phyloP scores from a whole-genome alignment of 2,113 vertebrate genomes.

The Tautogolabrus adspersus region DNA sequence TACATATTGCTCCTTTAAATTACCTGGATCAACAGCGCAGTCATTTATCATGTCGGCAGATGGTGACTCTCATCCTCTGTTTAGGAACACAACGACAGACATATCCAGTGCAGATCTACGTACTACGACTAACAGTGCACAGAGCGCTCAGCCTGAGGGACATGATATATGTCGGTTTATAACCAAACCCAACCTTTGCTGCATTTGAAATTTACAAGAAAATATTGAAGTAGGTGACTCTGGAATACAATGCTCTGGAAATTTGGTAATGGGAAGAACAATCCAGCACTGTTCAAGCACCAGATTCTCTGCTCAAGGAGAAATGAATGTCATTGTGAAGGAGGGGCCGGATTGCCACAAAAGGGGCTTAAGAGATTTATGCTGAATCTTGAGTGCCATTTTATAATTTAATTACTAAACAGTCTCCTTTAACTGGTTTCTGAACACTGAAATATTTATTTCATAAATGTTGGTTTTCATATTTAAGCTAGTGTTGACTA shows the following conservation, averaged over 20 bases:
- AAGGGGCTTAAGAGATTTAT: slow-evolving; percentile 12
- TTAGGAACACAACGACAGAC: background rate
- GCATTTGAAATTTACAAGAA: background rate
- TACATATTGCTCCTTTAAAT: background rate
- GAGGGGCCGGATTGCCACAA: background rate
- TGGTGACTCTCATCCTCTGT: background rate
- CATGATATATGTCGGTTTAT: background rate
- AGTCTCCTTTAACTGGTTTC: background rate
- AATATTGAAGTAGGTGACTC: background rate
- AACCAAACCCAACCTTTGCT: background rate
- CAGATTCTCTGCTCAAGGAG: slow-evolving; percentile 5
- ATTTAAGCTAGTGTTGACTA: background rate
- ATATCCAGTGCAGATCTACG: background rate
- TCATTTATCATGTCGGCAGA: background rate
- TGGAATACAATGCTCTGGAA: background rate
- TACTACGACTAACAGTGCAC: background rate
- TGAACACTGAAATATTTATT: background rate
- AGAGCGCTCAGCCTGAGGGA: background rate
- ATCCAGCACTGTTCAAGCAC: background rate
- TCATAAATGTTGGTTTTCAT: background rate
- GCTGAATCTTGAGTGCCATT: slow-evolving; percentile 16
- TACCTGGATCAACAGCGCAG: background rate
- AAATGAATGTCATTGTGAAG: background rate
- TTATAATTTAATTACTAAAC: slow-evolving; percentile 29
- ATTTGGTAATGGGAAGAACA: slow-evolving; percentile 1